These are phyloP conservation scores for Montipora foliosa DNA, from an alignment of 64 coral and sea anemone species.

Conservation along the genomic window DNA sequence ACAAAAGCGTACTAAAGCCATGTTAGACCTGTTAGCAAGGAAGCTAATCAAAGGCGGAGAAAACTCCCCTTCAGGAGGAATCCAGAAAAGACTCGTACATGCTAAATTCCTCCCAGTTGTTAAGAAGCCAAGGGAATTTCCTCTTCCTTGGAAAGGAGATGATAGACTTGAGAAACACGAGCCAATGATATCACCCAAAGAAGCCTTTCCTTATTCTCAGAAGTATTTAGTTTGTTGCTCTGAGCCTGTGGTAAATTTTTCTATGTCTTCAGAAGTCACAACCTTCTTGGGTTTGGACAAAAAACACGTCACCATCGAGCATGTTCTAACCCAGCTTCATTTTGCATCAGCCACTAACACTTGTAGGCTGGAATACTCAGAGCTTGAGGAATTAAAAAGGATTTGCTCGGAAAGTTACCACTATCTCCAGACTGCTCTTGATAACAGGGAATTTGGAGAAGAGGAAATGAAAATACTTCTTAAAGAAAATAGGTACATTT, in stretches of 20 bases:
- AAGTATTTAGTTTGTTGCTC: slow-evolving; percentile 72
- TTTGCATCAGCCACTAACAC: background rate
- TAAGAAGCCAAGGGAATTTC: slow-evolving; percentile 66
- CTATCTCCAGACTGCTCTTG: slow-evolving; percentile 42
- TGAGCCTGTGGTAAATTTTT: slow-evolving; percentile 38
- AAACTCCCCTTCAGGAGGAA: background rate
- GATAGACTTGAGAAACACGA: background rate
- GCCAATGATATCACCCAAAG: slow-evolving; percentile 34
- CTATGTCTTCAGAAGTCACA: background rate
- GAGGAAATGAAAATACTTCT: background rate
- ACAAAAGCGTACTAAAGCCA: slow-evolving; percentile 3
- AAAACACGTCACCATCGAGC: background rate
- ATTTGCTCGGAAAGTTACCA: slow-evolving; percentile 43
- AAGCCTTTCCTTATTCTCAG: slow-evolving; percentile 26
- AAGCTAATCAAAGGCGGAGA: slow-evolving; percentile 7
- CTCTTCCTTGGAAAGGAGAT: slow-evolving; percentile 78
- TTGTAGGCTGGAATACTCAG: background rate
- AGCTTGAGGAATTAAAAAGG: background rate
- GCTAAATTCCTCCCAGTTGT: slow-evolving; percentile 74
- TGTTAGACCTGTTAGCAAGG: slow-evolving; percentile 32
- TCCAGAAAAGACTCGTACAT: slow-evolving; percentile 15
- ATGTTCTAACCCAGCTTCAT: slow-evolving; percentile 34
- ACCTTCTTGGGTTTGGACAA: slow-evolving; percentile 4
- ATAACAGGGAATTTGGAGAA: background rate
- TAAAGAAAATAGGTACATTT: background rate